Conservation (phyloP, 2,888 invertebrate genomes). For the Heliconius ethilla region DNA sequence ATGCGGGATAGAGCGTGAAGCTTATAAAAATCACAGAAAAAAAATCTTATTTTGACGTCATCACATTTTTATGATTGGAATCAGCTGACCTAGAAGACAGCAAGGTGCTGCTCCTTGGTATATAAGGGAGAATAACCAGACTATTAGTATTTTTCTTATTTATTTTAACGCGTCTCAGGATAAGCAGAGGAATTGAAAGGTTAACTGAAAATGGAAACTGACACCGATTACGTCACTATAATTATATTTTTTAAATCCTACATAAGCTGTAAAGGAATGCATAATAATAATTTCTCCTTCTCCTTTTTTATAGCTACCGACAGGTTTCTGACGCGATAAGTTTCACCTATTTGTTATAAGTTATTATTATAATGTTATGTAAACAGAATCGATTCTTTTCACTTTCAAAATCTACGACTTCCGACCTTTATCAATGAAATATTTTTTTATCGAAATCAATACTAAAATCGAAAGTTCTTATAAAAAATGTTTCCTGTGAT, state of each 20-base stretch:
- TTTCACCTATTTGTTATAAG: conserved; percentile 8
- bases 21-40: not conserved
- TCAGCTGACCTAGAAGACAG: no score
- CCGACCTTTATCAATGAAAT: conserved; percentile 45
- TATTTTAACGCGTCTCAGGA: no score
- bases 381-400: conserved; percentile 42
- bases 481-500: conserved; percentile 19
- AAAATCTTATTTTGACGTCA: no score
- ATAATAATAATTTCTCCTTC: not conserved
- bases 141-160: no score
- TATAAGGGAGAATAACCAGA: no score
- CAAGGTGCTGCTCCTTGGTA: no score
- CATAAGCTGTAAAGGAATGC: not conserved
- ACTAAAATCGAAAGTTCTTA: conserved; percentile 48
- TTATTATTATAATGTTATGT: conserved; percentile 9
- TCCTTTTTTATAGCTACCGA: not conserved
- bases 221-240: not conserved
- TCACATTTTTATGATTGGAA: no score
- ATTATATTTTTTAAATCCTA: not conserved
- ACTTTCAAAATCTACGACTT: conserved; percentile 49
- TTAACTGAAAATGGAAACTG: not conserved
- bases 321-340: conserved; percentile 19
- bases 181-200: no score
- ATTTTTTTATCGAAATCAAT: conserved; percentile 47
- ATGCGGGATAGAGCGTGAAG: not conserved